Evolutionary conservation across 2,797 vertebrate species (phyloP), one percentile per base, ranked within the genome.

Genomic region (Galago senegalensis): DNA sequence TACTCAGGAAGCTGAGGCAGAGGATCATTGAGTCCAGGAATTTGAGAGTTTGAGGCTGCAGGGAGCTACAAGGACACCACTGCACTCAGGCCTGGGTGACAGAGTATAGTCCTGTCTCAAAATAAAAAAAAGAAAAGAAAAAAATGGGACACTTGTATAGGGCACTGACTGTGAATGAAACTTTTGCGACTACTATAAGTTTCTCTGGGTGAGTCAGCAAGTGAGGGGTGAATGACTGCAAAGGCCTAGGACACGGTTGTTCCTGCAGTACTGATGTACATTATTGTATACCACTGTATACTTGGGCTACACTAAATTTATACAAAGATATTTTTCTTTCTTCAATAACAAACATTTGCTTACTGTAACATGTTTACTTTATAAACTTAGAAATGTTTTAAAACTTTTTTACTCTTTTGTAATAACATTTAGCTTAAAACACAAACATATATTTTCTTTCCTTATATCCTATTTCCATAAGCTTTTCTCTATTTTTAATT

Each of bases 181-280:
- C 65, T 67, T 67, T 7, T 5, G 17, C 16, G 14, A n/a, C 63
- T 17, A n/a, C 63, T 31, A n/a, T 31, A 67, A 67, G 65, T n/a
- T 67, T 67, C 29, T 67, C 31, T 18, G 16, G 14, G 65, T 18
- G 31, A 9, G 29, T 67, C 31, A n/a, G 65, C 5, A 27, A 63
- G 61, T 17, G 63, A 17, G 16, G 8, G 16, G 65, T 18, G 31
- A 18, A 16, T 67, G 65, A n/a, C 4, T 31, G 65, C n/a, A 31
- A 18, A 31, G 65, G 31, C 65, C 31, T 18, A 31, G 3, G 65
- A 67, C 65, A 3, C 8, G 29, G n/a, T 31, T n/a, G 0, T 3
- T 18, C 31, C n/a, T 17, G 3, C 27, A 1, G 65, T 8, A 8
- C 31, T 0, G 14, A 6, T 17, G 65, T 8, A 7, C 6, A 7